These are phyloP conservation scores for Zosterops japonicus DNA, from an alignment of 2,113 vertebrate genomes.

Conservation along the genomic window DNA sequence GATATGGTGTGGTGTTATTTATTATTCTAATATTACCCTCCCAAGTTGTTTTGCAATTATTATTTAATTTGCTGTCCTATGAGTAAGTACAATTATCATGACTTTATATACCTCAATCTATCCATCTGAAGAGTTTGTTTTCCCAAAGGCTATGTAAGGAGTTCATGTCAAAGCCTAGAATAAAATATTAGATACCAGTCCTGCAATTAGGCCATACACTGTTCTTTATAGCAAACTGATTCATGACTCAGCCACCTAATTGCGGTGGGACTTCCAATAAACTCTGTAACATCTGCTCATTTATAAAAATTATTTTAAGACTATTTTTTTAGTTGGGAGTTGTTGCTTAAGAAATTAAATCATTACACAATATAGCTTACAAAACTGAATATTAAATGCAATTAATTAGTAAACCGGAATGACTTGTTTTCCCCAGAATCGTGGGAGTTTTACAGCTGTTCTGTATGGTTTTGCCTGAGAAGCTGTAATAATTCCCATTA, in stretches of 20 bases:
- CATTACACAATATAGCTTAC: slow-evolving; percentile 12
- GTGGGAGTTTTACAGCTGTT: neutral
- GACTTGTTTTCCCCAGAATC: neutral
- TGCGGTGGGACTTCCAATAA: slow-evolving; percentile 45
- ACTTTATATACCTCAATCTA: neutral
- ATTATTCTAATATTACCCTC: slow-evolving; percentile 19
- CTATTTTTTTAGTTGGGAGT: neutral
- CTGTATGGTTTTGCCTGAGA: neutral
- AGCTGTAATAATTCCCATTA: neutral
- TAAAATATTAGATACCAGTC: slow-evolving; percentile 22
- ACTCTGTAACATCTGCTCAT: neutral
- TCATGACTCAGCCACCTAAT: slow-evolving; percentile 43
- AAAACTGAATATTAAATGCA: slow-evolving; percentile 36
- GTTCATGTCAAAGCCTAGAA: slow-evolving; percentile 2
- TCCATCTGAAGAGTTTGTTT: slow-evolving; percentile 11
- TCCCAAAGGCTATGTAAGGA: slow-evolving; percentile 23
- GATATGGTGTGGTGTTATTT: neutral
- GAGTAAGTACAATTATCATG: slow-evolving; percentile 40
- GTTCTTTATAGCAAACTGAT: slow-evolving; percentile 35
- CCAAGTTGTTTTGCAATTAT: neutral
- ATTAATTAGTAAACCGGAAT: slow-evolving; percentile 7
- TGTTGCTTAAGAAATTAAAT: slow-evolving; percentile 40
- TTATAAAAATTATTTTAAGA: slow-evolving; percentile 5
- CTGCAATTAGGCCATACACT: slow-evolving; percentile 16
- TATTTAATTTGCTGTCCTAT: slow-evolving; percentile 32